Evolutionary conservation across 1,140 invertebrate genomes (phyloP), one percentile per base, ranked within the genome.

Genomic region (Eueides isabella): DNA sequence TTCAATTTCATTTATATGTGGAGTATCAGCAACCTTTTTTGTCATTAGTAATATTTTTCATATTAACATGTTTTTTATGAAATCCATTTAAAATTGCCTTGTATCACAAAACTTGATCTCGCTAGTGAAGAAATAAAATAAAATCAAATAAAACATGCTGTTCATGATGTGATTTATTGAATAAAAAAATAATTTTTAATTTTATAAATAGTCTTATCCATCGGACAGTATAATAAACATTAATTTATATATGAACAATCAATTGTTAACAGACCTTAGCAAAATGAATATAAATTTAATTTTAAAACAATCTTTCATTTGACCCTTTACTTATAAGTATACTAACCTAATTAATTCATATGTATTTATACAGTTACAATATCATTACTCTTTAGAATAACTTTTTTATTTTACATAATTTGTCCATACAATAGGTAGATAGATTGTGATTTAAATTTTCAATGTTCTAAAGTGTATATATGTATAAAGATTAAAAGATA

Each of bases 191-290:
- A 62, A 62, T 48, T 61, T 66, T 30, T 61, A 55, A 61, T 67
- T 73, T 73, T 73, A 67, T 67, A 63, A 30, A 73, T 62, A 73
- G 35, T 41, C 68, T 63, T 63, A 71, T 35, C 33, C 48, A 33
- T 69, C 26, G 19, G 41, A 71, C 28, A n/a, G 63, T 71, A 71
- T 64, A 44, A 65, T 31, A 44, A 64, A 65, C 48, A 48, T 71
- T 41, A 71, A 14, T 71, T 71, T 64, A 41, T 71, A 62, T 65
- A 65, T 71, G 35, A 71, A 71, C 62, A 33, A 71, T 65, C 16
- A 64, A 63, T 71, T 64, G 55, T 71, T 71, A 63, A 38, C n/a
- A 44, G 30, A 30, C 14, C 30, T 44, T 71, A 48, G 61, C 11
- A 44, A 64, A 71, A 63, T 63, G 61, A 69, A 65, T 48, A 29